Conservation (phyloP, 1,140 invertebrate genomes). For the Euschistus heros region DNA sequence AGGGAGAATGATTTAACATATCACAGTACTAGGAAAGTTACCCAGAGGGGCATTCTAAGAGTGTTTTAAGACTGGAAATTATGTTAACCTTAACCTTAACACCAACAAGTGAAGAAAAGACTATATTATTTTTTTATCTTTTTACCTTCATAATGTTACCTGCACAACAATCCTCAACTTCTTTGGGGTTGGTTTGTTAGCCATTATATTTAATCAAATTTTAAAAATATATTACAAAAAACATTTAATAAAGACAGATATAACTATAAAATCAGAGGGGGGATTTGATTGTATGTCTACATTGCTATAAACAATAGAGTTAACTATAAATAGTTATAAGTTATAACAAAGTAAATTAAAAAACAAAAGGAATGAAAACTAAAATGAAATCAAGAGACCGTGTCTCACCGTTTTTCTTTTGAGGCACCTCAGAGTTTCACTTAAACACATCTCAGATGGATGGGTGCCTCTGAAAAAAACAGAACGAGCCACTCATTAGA, state of each 20-base stretch:
- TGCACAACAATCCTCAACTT: no score
- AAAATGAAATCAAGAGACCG: slow-evolving; percentile 16
- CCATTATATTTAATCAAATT: no score
- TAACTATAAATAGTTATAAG: background rate
- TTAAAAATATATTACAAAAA: no score
- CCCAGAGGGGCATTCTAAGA: no score
- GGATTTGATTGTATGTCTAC: background rate
- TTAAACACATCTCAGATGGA: slow-evolving; percentile 12
- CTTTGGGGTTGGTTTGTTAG: no score
- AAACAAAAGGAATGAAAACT: slow-evolving; percentile 17
- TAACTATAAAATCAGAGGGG: background rate
- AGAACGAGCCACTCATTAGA: slow-evolving; percentile 22
- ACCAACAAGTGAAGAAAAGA: no score
- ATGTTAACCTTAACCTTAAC: no score
- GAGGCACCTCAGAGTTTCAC: slow-evolving; percentile 23
- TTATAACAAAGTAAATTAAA: slow-evolving; percentile 14
- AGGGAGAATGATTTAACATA: no score
- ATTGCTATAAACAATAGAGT: background rate
- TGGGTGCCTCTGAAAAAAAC: slow-evolving; percentile 25
- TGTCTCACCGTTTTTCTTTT: slow-evolving; percentile 22
- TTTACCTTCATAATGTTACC: no score
- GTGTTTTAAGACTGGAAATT: no score
- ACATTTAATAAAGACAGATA: background rate
- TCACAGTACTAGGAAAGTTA: no score
- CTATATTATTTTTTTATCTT: no score